A percentile compares a stretch with the other conserved stretches of the same genome.
Evolutionary conservation across 2,113 vertebrate genomes (phyloP).

Genomic region (Rhegmatorhina hoffmannsi): DNA sequence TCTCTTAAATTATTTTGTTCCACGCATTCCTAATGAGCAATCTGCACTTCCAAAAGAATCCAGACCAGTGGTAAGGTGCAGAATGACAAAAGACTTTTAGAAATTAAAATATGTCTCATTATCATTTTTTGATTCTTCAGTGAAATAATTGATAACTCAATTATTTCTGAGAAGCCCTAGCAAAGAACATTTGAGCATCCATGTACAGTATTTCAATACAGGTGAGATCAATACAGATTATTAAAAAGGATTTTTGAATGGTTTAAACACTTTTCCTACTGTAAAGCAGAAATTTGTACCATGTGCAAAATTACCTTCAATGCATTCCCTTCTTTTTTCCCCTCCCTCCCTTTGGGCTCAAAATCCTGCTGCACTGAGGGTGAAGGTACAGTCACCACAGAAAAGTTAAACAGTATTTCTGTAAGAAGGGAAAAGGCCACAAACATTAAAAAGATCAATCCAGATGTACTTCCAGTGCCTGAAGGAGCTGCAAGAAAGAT

Average conservation of each 20-base stretch:
- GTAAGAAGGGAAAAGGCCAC: neutral
- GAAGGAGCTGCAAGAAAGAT: neutral
- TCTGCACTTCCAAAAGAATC: neutral
- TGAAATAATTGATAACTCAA: constrained; percentile 4
- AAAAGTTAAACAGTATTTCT: neutral
- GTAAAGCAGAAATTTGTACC: neutral
- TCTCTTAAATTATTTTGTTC: neutral
- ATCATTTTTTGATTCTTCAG: neutral
- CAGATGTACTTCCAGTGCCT: neutral
- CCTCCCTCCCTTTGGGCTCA: neutral
- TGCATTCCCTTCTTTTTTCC: neutral
- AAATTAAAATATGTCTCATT: neutral
- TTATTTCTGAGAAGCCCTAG: neutral
- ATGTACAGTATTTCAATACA: neutral
- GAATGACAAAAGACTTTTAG: neutral
- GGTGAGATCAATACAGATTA: neutral
- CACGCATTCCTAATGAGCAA: neutral
- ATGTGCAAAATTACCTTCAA: neutral
- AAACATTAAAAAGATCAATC: neutral
- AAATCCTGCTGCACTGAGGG: neutral
- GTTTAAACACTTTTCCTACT: neutral
- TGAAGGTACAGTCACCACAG: neutral
- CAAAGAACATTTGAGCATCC: neutral
- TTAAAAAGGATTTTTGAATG: neutral
- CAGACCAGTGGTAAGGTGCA: neutral